These are phyloP conservation scores for Elgaria multicarinata DNA, from an alignment of 2,113 vertebrate species.

Conservation along the genomic window DNA sequence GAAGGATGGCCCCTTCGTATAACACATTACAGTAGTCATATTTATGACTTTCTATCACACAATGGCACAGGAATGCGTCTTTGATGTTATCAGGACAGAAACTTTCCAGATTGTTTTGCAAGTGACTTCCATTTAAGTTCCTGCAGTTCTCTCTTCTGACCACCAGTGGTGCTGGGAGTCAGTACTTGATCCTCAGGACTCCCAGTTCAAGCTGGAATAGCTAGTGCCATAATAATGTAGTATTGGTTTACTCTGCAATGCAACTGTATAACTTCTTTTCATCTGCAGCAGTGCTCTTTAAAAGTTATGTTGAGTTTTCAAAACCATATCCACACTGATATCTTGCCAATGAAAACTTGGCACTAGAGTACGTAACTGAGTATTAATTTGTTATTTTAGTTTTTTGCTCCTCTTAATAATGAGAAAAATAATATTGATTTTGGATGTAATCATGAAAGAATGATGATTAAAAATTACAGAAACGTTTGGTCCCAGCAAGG, in stretches of 20 bases:
- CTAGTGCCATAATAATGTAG: neutral
- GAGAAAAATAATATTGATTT: conserved; percentile 80
- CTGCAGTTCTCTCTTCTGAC: neutral
- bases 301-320: conserved; percentile 59
- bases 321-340: conserved; percentile 58
- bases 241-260: neutral
- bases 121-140: neutral
- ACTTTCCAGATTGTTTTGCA: neutral
- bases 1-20: neutral
- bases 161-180: neutral
- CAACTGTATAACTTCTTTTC: neutral
- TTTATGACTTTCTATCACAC: neutral
- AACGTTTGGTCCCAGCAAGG: conserved; percentile 70
- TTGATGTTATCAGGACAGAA: neutral
- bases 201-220: neutral
- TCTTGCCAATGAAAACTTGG: conserved; percentile 66
- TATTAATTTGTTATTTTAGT: conserved; percentile 71
- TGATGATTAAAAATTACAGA: conserved; percentile 71
- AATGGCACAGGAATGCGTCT: neutral
- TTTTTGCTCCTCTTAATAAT: conserved; percentile 73
- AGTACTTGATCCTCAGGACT: neutral
- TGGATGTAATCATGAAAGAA: conserved; percentile 72
- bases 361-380: conserved; percentile 51
- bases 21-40: neutral
- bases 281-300: conserved; percentile 51